These are phyloP conservation scores for Diorhabda carinulata DNA, from an alignment of 1,140 invertebrate genomes.

Conservation along the genomic window DNA sequence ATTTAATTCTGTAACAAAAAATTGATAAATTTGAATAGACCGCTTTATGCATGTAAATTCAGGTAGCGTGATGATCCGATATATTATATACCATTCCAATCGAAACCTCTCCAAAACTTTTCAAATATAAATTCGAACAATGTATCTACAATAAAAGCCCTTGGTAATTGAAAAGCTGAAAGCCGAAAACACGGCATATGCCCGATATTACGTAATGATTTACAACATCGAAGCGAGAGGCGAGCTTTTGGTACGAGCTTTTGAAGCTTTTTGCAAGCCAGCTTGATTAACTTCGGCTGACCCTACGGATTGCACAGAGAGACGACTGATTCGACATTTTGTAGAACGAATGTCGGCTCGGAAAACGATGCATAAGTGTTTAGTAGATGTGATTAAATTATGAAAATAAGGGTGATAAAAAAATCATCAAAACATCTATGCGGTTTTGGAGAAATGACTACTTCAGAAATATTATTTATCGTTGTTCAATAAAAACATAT, in stretches of 20 bases:
- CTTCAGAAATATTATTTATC: too few species aligned
- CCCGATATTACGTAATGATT: constrained; percentile 32
- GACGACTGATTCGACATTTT: constrained; percentile 7
- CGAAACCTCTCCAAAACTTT: neutral
- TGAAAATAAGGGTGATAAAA: too few species aligned
- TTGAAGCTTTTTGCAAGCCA: constrained; percentile 26
- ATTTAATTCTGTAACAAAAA: too few species aligned
- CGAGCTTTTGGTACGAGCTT: neutral
- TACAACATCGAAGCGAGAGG: constrained; percentile 27
- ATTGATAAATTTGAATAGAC: neutral
- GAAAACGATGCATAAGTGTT: too few species aligned
- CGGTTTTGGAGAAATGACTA: too few species aligned
- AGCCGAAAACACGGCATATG: constrained; percentile 22
- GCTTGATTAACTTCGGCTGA: constrained; percentile 38
- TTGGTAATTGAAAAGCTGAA: constrained; percentile 22
- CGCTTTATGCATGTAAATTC: neutral
- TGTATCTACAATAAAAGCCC: constrained; percentile 15
- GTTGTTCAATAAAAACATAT: too few species aligned
- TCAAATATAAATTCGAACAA: constrained; percentile 9
- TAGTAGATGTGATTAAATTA: too few species aligned
- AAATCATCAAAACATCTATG: too few species aligned
- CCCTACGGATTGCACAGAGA: constrained; percentile 37
- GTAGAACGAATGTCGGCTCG: neutral
- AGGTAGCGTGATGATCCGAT: neutral
- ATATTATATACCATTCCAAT: neutral